Evolutionary conservation across 2,113 vertebrate species (phyloP).

Genomic region (Jacana jacana): DNA sequence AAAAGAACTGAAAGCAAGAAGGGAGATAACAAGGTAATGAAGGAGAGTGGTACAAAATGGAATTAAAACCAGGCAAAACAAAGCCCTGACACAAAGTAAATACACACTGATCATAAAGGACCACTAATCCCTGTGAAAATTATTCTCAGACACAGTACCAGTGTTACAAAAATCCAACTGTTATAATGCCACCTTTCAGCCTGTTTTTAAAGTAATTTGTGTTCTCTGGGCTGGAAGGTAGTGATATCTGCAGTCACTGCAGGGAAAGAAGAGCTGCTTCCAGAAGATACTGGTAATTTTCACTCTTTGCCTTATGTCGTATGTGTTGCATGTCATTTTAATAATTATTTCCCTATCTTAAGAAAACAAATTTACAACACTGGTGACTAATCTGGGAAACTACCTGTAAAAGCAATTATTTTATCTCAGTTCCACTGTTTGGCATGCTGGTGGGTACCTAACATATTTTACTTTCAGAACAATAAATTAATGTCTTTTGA

Average conservation of each 20-base stretch:
- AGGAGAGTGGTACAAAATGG: background rate
- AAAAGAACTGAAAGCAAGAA: conserved; percentile 4
- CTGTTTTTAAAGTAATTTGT: background rate
- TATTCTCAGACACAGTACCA: background rate
- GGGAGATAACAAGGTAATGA: background rate
- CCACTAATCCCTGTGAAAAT: background rate
- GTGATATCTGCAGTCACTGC: background rate
- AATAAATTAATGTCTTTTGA: background rate
- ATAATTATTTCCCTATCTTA: background rate
- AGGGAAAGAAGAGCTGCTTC: background rate
- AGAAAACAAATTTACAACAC: background rate
- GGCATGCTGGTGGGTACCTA: background rate
- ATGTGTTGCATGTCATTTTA: background rate
- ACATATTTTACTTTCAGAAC: background rate
- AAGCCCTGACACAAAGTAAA: background rate
- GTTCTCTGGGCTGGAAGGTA: background rate
- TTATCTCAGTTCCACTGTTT: background rate
- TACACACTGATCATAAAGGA: background rate
- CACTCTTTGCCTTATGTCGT: background rate
- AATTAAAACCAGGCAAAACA: background rate
- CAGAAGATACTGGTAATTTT: background rate
- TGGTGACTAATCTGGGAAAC: background rate
- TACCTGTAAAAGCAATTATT: background rate
- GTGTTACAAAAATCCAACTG: background rate
- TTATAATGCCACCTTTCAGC: background rate